Evolutionary conservation across 1,140 invertebrate genomes (phyloP).

Genomic region (Schmidtea mediterranea): DNA sequence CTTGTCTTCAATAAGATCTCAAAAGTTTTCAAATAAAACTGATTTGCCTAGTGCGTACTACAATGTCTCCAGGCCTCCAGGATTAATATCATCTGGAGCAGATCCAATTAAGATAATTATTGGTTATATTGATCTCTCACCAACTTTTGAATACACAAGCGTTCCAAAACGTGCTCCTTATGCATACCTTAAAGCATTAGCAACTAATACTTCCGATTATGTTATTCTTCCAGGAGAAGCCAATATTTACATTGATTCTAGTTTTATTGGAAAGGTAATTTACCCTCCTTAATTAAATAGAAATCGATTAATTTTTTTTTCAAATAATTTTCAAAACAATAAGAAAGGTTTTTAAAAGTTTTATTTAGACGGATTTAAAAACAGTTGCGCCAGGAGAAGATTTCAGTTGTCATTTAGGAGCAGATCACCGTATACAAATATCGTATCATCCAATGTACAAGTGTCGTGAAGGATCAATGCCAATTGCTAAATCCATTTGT

Average conservation of each 20-base stretch:
- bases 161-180: conserved; percentile 19
- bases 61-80: neutral
- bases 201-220: conserved; percentile 20
- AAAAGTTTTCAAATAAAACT: too few species aligned
- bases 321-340: too few species aligned
- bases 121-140: conserved; percentile 18
- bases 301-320: neutral
- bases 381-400: conserved; percentile 22
- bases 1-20: too few species aligned
- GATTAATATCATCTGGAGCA: neutral
- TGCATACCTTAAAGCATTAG: conserved; percentile 23
- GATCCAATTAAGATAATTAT: conserved; percentile 13
- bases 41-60: neutral
- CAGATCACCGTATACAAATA: conserved; percentile 23
- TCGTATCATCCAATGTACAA: conserved; percentile 21
- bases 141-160: conserved; percentile 19
- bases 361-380: too few species aligned
- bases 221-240: conserved; percentile 21
- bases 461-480: conserved; percentile 12
- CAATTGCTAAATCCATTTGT: too few species aligned
- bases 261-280: conserved; percentile 25
- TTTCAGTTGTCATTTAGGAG: conserved; percentile 24
- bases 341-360: too few species aligned
- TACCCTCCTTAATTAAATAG: neutral
- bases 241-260: conserved; percentile 26